Base-by-base conservation (phyloP, 2,888 invertebrate species). In the Acronicta psi region DNA sequence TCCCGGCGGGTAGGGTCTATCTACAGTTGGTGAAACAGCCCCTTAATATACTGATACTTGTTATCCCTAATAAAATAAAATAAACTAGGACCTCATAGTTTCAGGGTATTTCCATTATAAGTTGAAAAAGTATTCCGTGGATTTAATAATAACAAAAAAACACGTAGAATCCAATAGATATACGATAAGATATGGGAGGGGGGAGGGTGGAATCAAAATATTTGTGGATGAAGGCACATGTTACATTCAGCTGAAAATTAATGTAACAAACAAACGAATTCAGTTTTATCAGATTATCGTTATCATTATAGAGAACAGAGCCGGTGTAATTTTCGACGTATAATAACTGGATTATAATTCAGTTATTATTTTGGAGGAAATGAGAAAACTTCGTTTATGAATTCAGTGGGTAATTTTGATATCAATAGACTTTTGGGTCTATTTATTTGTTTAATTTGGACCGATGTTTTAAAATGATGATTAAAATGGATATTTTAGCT, bases 211-310 rank as follows among this genome's bases (percentile, higher is more conserved):
- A 38, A 55, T 36, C 55, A 40, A 49, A 69, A 44, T 18, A 43
- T 43, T 25, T 13, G 38, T 20, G 8, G 5, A 18, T 37, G 47
- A 49, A 63, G 38, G 44, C 38, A 23, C n/a, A 46, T 46, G 20
- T 18, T 38, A 51, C 25, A 70, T 64, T 56, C 45, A 52, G 42
- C 23, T 51, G 58, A 51, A 70, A 61, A 69, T 71, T 75, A 81
- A 83, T 78, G 68, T 74, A 57, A 72, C 72, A 74, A 80, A 81
- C 78, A 79, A 79, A 78, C 67, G 77, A 74, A 80, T 75, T 57
- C 71, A 73, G 73, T 73, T 74, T 77, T 70, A 80, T 80, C 76
- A 69, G 79, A 80, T 79, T 75, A 76, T 73, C 70, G 75, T 81
- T 79, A 80, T 73, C 71, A 75, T 82, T 79, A 80, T 76, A 63